phyloP scores from a whole-genome alignment of 35 echinoderm and acorn worm genomes.

The Strongylocentrotus purpuratus region DNA sequence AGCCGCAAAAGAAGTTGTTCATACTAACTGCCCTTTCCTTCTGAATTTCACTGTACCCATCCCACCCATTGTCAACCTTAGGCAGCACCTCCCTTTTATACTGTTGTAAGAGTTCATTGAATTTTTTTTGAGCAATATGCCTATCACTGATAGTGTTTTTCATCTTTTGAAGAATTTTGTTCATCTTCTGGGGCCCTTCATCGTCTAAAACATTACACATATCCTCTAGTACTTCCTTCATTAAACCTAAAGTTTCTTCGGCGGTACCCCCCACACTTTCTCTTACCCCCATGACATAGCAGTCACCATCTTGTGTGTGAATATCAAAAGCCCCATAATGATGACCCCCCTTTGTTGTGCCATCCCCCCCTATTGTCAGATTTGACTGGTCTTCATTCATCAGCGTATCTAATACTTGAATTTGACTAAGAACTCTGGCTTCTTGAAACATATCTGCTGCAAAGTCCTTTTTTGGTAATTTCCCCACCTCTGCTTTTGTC shows the following conservation, averaged over 20 bases:
- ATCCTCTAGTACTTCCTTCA: not conserved
- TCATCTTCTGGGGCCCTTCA: not conserved
- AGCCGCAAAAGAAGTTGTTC: not conserved
- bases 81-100: not conserved
- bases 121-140: slow-evolving; percentile 21
- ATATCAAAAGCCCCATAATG: slow-evolving; percentile 27
- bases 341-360: slow-evolving; percentile 5
- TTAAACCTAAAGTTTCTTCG: not conserved
- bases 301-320: not conserved
- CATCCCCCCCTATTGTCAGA: not conserved
- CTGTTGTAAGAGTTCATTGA: not conserved
- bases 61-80: not conserved
- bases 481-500: not conserved
- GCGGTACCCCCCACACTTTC: slow-evolving; percentile 17
- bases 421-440: not conserved
- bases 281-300: not conserved
- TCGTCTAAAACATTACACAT: not conserved
- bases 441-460: slow-evolving; percentile 4
- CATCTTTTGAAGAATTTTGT: not conserved
- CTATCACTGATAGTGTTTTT: not conserved
- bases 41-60: not conserved
- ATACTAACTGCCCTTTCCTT: not conserved
- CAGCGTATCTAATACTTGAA: not conserved
- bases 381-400: not conserved
- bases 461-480: not conserved